Conservation (phyloP, 23 tunicate species). For the Styela plicata region DNA sequence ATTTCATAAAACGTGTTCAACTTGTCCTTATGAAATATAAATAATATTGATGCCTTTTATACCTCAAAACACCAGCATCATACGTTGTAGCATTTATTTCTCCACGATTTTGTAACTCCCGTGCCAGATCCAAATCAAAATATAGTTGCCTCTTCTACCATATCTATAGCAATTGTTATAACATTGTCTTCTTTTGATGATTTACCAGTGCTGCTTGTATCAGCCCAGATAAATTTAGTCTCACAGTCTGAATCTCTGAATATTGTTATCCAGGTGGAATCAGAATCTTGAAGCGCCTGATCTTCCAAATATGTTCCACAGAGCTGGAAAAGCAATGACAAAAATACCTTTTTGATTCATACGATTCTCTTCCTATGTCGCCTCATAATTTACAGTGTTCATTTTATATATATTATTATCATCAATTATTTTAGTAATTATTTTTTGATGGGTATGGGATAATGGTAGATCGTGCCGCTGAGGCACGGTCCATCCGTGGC, state of each 20-base stretch:
- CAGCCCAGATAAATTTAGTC: slow-evolving; percentile 75
- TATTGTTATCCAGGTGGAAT: slow-evolving; percentile 40
- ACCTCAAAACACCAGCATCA: background rate
- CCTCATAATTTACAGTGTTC: too few species aligned
- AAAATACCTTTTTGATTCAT: too few species aligned
- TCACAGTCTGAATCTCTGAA: slow-evolving; percentile 83
- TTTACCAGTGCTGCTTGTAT: slow-evolving; percentile 1
- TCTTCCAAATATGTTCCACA: slow-evolving; percentile 72
- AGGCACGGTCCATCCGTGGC: too few species aligned
- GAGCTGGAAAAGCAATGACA: too few species aligned
- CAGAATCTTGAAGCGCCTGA: slow-evolving; percentile 30
- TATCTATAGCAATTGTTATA: slow-evolving; percentile 62
- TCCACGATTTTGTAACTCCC: slow-evolving; percentile 37
- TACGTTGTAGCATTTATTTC: background rate
- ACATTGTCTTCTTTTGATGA: slow-evolving; percentile 43
- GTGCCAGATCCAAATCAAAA: slow-evolving; percentile 58
- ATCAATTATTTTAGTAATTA: too few species aligned
- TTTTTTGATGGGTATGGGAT: too few species aligned
- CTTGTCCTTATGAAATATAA: too few species aligned
- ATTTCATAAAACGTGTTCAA: too few species aligned
- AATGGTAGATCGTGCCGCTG: too few species aligned
- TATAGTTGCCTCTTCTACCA: slow-evolving; percentile 34
- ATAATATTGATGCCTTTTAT: background rate
- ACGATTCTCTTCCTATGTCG: too few species aligned
- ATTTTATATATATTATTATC: too few species aligned